Percentiles rank a stretch among this genome's conserved stretches.
These are phyloP conservation scores for Philotrypesis tridentata DNA, from an alignment of 1,140 invertebrate genomes.

Conservation along the genomic window DNA sequence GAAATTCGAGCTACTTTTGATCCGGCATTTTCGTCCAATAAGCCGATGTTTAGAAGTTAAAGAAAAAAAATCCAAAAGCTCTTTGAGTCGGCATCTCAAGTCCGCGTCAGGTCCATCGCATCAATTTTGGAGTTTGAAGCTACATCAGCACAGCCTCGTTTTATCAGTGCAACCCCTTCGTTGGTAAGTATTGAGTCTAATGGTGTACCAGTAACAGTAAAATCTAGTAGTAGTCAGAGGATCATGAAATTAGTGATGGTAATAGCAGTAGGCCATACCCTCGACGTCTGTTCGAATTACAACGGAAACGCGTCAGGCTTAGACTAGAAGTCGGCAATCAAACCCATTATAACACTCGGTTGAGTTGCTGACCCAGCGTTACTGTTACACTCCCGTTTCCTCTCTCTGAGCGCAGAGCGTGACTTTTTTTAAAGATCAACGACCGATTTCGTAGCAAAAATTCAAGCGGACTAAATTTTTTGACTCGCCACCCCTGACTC, in stretches of 20 bases:
- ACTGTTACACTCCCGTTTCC: neutral
- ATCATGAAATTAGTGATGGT: no score
- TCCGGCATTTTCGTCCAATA: neutral
- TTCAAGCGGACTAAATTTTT: neutral
- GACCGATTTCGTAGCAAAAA: neutral
- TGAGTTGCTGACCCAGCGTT: conserved; percentile 58
- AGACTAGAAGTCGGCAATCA: conserved; percentile 73
- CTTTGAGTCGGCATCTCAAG: neutral
- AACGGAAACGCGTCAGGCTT: conserved; percentile 63
- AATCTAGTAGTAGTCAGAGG: neutral
- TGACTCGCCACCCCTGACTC: neutral
- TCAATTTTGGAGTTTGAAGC: conserved; percentile 21
- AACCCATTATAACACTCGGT: conserved; percentile 73
- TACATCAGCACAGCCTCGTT: neutral
- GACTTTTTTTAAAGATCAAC: neutral
- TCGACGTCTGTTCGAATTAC: conserved; percentile 46
- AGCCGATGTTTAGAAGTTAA: neutral
- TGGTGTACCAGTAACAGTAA: no score
- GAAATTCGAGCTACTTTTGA: neutral
- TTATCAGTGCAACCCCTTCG: neutral
- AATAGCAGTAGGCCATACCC: neutral
- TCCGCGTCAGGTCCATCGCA: neutral
- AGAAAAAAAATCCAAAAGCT: neutral
- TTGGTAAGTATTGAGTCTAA: no score
- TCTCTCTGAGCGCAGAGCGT: neutral